Percentiles rank a stretch among this genome's conserved stretches.
Conservation (phyloP, 2,113 vertebrate genomes). For the Anseranas semipalmata region DNA sequence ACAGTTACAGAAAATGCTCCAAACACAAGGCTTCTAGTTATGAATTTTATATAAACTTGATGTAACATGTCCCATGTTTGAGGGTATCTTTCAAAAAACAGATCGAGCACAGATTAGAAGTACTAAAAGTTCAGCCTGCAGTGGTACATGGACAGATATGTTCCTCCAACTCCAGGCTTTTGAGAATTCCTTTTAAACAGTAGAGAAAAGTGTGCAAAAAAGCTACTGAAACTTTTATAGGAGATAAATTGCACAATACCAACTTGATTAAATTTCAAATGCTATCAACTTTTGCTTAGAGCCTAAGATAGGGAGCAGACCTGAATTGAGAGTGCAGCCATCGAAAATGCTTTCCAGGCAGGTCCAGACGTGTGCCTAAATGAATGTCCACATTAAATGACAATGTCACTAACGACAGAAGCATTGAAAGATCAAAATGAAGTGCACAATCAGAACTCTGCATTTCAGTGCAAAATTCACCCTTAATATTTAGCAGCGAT, state of each 20-base stretch:
- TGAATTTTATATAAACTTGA: background rate
- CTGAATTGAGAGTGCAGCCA: slow-evolving; percentile 49
- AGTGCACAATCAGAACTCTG: slow-evolving; percentile 26
- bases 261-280: slow-evolving; percentile 72
- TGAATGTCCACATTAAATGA: slow-evolving; percentile 61
- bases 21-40: background rate
- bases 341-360: slow-evolving; percentile 28
- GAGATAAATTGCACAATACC: slow-evolving; percentile 67
- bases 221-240: slow-evolving; percentile 60
- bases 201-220: slow-evolving; percentile 29
- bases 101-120: slow-evolving; percentile 3
- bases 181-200: slow-evolving; percentile 38
- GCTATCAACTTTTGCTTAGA: slow-evolving; percentile 63
- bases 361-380: background rate
- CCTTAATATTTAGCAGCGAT: background rate
- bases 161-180: slow-evolving; percentile 4
- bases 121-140: background rate
- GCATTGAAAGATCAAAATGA: slow-evolving; percentile 16
- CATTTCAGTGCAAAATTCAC: slow-evolving; percentile 14
- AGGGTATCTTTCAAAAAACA: background rate
- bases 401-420: slow-evolving; percentile 44
- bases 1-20: background rate
- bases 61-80: background rate
- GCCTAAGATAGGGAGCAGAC: background rate
- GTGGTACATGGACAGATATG: background rate